Base-by-base conservation (phyloP, 2,797 vertebrate genomes). In the Ceryle rudis region DNA sequence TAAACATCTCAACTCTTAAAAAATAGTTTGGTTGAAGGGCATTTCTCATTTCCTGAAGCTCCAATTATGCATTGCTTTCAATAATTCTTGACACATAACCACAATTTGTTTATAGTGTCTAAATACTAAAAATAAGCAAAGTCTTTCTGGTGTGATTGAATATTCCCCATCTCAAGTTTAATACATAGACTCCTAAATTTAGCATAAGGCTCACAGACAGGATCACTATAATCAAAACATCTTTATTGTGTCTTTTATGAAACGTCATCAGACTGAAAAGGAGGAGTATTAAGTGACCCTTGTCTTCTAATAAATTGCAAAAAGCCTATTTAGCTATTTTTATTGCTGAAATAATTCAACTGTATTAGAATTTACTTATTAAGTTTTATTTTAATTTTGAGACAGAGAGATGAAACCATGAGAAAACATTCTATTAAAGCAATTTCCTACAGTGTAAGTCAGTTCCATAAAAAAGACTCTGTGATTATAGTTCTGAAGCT, bases 351-450 rank as follows among this genome's bases (percentile, higher is more conserved):
- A 90, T 94, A 95, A 89, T 91, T 95, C 72, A 93, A 29, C 66
- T 42, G 22, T n/a, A 78, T 69, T 67, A 64, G 91, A 69, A 95
- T 89, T 95, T 93, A 90, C 3, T 0, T 73, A 87, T 95, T 92
- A 79, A 91, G 71, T 91, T 85, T 87, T 92, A 96, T 88, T 88
- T 96, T 86, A 94, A 88, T 64, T 57, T 83, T 12, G 5, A 86
- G 35, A 71, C 64, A 86, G 74, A 82, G 75, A 88, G 89, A 96
- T 83, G 87, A 95, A 95, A 96, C 96, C 82, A 87, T 52, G 46
- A 90, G 75, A 96, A 95, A 95, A 89, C 82, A 93, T 89, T 91
- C 93, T 75, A 95, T 94, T 93, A 95, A 95, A 90, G 91, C 78
- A 66, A 86, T 94, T 96, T 96, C 82, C 81, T 92, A 74, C 69